Evolutionary conservation across 2,797 vertebrate genomes (phyloP), one percentile per base, ranked within the genome.

Genomic region (Mormyrops attenuatus): DNA sequence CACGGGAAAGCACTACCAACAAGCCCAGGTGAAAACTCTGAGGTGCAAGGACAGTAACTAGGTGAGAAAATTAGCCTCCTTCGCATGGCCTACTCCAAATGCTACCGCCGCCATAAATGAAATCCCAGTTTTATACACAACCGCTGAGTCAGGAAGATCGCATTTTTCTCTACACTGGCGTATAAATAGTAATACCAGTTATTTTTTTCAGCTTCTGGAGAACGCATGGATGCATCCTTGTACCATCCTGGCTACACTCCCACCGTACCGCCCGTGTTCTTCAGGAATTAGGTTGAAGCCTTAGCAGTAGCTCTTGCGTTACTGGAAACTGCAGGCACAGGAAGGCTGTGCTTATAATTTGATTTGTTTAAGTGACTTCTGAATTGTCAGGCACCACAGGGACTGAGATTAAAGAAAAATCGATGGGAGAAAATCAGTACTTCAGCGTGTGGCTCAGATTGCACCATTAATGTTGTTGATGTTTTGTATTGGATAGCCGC

Each of bases 281-380:
- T 69, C 26, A 9, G 66, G 66, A 73, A 73, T 73, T 34, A 15
- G 30, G 66, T 38, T 17, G 66, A 73, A 34, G 30, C 30, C 11
- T 2, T 13, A 73, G 30, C 66, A 73, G 30, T 30, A 38, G 30
- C 26, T 73, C 30, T 73, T 5, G 66, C 13, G 3, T 73, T 73
- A 38, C 77, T 82, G 38, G 77, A 82, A 82, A 34, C 26, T 49
- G 52, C 26, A 87, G 53, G 30, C 22, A 22, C 22, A 50, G 20
- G 41, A 50, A 85, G 82, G 9, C 82, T 11, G 57, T 60, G 26
- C 55, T 53, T 87, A 38, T 26, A 57, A 87, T 57, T 87, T 87
- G 50, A 87, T 87, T 87, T 87, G 85, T 87, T 22, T 86, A 86
- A 86, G 47, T 85, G 82, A 85, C 47, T 50, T 49, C 82, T 22